A percentile compares a stretch with the other conserved stretches of the same genome.
Conservation (phyloP, 2,888 invertebrate species). For the Nasonia oneida region DNA sequence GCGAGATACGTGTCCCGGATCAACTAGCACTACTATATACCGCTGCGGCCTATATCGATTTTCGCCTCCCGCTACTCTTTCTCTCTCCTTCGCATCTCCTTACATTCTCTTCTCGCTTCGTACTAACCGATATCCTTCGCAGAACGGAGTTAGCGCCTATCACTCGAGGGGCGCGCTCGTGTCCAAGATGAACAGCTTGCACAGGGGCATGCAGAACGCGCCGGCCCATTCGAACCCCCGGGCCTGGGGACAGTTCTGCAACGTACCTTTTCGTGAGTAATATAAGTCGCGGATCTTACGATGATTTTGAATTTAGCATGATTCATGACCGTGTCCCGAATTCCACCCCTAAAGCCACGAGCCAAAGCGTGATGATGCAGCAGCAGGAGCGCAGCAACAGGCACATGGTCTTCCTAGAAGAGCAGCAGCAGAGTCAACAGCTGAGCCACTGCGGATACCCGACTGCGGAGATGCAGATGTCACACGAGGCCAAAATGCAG, state of each 20-base stretch:
- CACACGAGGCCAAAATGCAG: constrained; percentile 61
- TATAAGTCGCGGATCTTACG: too few species aligned
- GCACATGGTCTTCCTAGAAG: constrained; percentile 74
- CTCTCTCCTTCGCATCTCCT: neutral
- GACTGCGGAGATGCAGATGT: constrained; percentile 58
- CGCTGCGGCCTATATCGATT: constrained; percentile 21
- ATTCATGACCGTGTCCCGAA: neutral
- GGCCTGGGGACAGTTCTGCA: constrained; percentile 76
- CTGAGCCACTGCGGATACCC: constrained; percentile 64
- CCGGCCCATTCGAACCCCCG: constrained; percentile 61
- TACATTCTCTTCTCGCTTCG: neutral
- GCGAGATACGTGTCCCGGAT: too few species aligned
- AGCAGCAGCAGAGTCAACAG: neutral
- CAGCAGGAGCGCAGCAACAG: constrained; percentile 70
- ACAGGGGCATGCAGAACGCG: constrained; percentile 70
- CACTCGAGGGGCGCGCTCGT: constrained; percentile 71
- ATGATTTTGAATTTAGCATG: neutral
- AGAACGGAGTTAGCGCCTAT: constrained; percentile 68
- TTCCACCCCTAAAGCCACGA: constrained; percentile 59
- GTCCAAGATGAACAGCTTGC: constrained; percentile 71
- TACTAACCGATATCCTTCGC: constrained; percentile 9
- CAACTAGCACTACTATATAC: too few species aligned
- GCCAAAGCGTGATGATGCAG: constrained; percentile 70
- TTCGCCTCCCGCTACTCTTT: constrained; percentile 6
- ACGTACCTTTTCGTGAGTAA: constrained; percentile 75